Evolutionary conservation across 2,797 vertebrate genomes (phyloP), one percentile per base, ranked within the genome.

Genomic region (Heterohyrax brucei): DNA sequence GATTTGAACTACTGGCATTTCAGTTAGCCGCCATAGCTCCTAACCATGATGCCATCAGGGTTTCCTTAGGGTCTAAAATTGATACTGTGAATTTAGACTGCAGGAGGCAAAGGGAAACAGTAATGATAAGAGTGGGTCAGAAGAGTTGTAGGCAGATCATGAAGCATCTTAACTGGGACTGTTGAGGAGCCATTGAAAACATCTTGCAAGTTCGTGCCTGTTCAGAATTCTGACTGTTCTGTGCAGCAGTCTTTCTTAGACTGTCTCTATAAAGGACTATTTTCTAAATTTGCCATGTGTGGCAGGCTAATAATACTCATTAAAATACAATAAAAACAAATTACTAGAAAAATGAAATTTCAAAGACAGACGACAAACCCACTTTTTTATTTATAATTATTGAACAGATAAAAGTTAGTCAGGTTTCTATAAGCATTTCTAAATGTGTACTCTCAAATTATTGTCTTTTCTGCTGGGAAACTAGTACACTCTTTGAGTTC

Each of bases 341-440:
- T 56, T 56, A 56, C 53, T 56, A 56, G 53, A 80, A 77, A 53
- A 62, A 72, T 56, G 28, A 62, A 87, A 85, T 59, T 73, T 59
- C 59, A 48, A 81, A 89, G 12, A 77, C 7, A 92, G n/a, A 62
- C 92, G 75, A 75, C 50, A 78, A 94, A 21, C 21, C 48, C 24
- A 72, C 62, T 79, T 93, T 88, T 91, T 3, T 56, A 39, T 56
- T 56, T 56, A 53, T 70, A 89, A 80, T 81, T 86, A 92, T 46
- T 86, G 56, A 88, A 72, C 14, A 75, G 44, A 76, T 21, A 68
- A 89, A 93, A 93, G 64, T 77, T 70, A 62, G 4, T 89, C 39
- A 83, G 0, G 5, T 87, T 95, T 50, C 26, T 72, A 0, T 87
- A 61, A 28, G 79, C 75, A 26, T 92, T 77, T 93, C 44, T 28